Evolutionary conservation across 2,113 vertebrate genomes (phyloP).

Genomic region (Balaeniceps rex): DNA sequence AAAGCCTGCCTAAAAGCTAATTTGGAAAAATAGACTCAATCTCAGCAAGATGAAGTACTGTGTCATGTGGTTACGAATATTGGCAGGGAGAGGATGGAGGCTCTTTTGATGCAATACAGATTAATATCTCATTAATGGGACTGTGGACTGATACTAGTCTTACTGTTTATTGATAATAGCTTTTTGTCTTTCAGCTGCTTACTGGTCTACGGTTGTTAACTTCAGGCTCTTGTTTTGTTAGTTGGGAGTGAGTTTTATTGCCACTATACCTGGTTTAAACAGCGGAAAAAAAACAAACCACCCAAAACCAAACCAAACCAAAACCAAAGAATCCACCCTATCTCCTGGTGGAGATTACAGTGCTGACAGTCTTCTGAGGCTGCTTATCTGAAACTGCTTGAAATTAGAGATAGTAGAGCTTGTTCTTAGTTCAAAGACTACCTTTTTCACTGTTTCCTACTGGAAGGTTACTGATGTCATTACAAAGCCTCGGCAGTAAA

Average conservation of each 20-base stretch:
- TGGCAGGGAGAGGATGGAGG: constrained; percentile 4
- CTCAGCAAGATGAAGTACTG: not conserved
- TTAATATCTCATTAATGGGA: not conserved
- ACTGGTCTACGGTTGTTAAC: not conserved
- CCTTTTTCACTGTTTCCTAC: not conserved
- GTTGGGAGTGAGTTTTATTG: not conserved
- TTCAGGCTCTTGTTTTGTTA: not conserved
- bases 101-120: not conserved
- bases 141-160: not conserved
- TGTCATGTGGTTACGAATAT: not conserved
- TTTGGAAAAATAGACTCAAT: not conserved
- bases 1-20: constrained; percentile 18
- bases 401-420: not conserved
- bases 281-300: not conserved
- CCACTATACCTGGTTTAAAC: not conserved
- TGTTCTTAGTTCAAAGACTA: not conserved
- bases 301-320: not conserved
- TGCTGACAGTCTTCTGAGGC: not conserved
- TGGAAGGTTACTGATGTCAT: not conserved
- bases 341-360: not conserved
- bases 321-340: not conserved
- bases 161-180: not conserved
- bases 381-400: not conserved
- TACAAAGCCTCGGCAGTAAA: not conserved
- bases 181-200: not conserved